Percentiles rank a stretch among this genome's conserved stretches.
phyloP scores from a whole-genome alignment of 2,888 invertebrate species.

The Punctoribates punctum region DNA sequence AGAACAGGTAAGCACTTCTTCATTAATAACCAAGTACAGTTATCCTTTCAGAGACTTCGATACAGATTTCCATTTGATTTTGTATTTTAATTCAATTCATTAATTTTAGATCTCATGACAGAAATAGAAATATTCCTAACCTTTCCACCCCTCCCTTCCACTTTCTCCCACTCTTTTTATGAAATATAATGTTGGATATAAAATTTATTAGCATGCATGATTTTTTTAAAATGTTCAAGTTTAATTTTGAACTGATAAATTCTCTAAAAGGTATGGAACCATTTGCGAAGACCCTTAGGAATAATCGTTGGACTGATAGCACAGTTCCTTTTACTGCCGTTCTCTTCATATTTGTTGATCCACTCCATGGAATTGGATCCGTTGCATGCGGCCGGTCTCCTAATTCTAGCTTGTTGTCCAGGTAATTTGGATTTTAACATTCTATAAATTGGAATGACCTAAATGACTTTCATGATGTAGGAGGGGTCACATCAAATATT shows the following conservation, averaged over 20 bases:
- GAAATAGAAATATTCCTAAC: too few species aligned
- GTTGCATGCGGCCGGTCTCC: slow-evolving; percentile 50
- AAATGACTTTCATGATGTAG: slow-evolving; percentile 43
- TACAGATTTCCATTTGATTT: too few species aligned
- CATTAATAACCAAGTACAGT: background rate
- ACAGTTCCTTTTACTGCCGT: slow-evolving; percentile 51
- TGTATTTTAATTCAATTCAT: too few species aligned
- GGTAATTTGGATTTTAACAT: slow-evolving; percentile 39
- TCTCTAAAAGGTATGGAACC: slow-evolving; percentile 48
- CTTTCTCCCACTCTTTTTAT: too few species aligned
- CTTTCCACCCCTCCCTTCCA: too few species aligned
- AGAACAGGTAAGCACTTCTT: slow-evolving; percentile 46
- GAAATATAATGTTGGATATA: too few species aligned
- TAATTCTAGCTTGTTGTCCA: slow-evolving; percentile 51
- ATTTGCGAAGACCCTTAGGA: slow-evolving; percentile 50
- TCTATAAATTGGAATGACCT: background rate
- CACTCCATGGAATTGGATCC: slow-evolving; percentile 49
- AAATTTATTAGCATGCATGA: too few species aligned
- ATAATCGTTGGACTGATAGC: slow-evolving; percentile 51
- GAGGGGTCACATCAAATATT: slow-evolving; percentile 52
- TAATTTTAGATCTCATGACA: too few species aligned
- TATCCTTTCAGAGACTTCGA: too few species aligned
- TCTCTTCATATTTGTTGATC: slow-evolving; percentile 51
- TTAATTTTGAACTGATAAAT: background rate
- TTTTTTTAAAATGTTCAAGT: background rate